phyloP scores from a whole-genome alignment of 2,113 vertebrate species.

The Catharus bicknelli region DNA sequence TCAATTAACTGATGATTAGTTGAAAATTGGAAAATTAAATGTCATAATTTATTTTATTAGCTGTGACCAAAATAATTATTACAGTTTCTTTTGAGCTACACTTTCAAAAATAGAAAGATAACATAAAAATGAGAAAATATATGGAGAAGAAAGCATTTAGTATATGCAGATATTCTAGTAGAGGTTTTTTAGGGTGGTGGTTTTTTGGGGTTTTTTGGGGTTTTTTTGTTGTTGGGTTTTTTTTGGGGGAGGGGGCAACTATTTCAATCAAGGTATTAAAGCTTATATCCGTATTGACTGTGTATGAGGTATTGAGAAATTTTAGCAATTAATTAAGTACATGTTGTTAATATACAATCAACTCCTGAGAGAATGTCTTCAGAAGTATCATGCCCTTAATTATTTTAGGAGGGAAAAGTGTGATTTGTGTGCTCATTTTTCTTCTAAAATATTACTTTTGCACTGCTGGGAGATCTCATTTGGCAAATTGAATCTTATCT shows the following conservation, averaged over 20 bases:
- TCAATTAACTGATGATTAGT: neutral
- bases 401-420: neutral
- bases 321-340: neutral
- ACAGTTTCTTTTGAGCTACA: neutral
- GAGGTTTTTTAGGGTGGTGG: no score
- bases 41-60: neutral
- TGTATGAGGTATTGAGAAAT: neutral
- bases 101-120: neutral
- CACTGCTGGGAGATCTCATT: neutral
- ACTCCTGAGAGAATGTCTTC: neutral
- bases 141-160: neutral
- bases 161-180: neutral
- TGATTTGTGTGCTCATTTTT: neutral
- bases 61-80: neutral
- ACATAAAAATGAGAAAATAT: neutral
- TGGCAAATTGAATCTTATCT: neutral
- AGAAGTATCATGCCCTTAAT: neutral
- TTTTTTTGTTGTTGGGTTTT: neutral
- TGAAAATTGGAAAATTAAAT: neutral
- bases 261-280: neutral
- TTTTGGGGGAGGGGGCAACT: neutral
- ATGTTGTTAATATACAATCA: neutral
- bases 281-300: neutral
- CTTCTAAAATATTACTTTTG: neutral
- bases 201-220: no score